Evolutionary conservation across 30 jellyfish, hydroid and myxozoan species (phyloP), one percentile per base, ranked within the genome.

Genomic region (Turritopsis dohrnii): DNA sequence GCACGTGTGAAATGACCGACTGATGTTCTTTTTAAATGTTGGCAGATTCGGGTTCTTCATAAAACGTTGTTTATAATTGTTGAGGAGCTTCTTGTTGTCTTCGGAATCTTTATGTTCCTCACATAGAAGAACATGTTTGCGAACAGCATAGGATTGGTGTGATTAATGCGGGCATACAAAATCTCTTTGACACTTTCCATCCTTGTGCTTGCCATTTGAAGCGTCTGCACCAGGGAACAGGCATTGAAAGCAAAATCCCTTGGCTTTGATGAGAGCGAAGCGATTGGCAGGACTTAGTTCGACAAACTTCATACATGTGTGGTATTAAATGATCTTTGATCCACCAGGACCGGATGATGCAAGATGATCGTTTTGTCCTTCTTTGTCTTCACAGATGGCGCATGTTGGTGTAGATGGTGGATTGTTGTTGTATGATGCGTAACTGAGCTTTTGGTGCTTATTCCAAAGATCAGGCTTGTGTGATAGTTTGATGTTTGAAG

Each of bases 171-270:
- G 41, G 53, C 87, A 80, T 21, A 65, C 81, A 65, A 52, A 65
- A 27, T 53, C 81, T 13, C 29, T 19, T 52, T 80, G 83, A 28
- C 87, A 80, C 18, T 54, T 41, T 41, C 84, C 82, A 21, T 80
- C 87, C 65, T 28, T 53, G 81, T 80, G 87, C 53, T 65, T 52
- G 29, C 81, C 77, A 20, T 81, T 20, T 21, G 83, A 27, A 18
- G 23, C 81, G 22, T 53, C 31, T 20, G 86, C 86, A 7, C 84
- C 87, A 28, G 83, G 22, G 66, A 21, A 80, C n/a, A 53, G 54
- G 81, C 87, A 80, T 65, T 80, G 84, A 80, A 52, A 65, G 66
- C 84, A 80, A 65, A 17, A 66, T 80, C 87, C 87, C 82, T 80
- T 77, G 26, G 21, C 76, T 52, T 52, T 77, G 80, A 77, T 80